Percentiles rank a stretch among this genome's conserved stretches.
phyloP scores from a whole-genome alignment of 2,113 vertebrate species.

The Barbus barbus region DNA sequence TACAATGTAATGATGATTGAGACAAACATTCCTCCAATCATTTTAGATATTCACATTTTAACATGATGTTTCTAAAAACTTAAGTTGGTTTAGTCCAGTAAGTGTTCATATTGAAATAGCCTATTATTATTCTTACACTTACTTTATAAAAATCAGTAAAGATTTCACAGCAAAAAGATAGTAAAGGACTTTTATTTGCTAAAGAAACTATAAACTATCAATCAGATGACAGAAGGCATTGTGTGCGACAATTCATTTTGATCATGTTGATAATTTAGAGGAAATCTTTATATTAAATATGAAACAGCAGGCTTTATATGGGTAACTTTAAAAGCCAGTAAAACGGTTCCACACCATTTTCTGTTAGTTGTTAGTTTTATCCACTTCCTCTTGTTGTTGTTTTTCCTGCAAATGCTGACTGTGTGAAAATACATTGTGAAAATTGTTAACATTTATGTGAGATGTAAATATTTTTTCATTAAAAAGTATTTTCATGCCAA shows the following conservation, averaged over 20 bases:
- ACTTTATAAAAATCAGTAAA: neutral
- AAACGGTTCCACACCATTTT: neutral
- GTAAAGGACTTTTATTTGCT: neutral
- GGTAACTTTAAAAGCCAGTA: neutral
- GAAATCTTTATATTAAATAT: neutral
- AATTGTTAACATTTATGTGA: neutral
- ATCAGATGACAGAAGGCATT: neutral
- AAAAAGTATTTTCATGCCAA: neutral
- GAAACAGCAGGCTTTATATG: neutral
- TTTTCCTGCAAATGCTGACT: neutral
- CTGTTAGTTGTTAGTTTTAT: neutral
- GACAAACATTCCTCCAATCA: neutral
- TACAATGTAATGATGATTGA: neutral
- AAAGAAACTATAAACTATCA: neutral
- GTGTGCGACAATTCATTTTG: neutral
- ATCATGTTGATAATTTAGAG: neutral
- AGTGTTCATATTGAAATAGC: neutral
- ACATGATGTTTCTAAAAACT: neutral
- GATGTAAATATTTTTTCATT: slow-evolving; percentile 5
- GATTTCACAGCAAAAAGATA: neutral
- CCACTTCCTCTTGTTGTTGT: neutral
- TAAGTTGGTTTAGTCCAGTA: neutral
- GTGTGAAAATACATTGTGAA: neutral
- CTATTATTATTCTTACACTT: too few relatives aligned
- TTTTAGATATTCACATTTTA: neutral